Evolutionary conservation across 2,888 invertebrate genomes (phyloP), one percentile per base, ranked within the genome.

Genomic region (Lepidocyrtoides sp.): DNA sequence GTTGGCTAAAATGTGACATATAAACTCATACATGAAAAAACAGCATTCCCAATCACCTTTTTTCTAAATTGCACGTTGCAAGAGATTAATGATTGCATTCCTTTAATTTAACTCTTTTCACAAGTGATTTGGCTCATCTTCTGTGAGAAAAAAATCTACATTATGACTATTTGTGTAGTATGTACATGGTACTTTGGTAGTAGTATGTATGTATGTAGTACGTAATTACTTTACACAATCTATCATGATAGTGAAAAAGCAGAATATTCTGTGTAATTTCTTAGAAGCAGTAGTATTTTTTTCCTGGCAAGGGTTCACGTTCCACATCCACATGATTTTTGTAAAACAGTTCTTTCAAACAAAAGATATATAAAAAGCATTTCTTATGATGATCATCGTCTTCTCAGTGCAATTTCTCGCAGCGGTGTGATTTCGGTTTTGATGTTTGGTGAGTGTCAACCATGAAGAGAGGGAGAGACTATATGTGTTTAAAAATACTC

Each of bases 1-100:
- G 17, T 3, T 1, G 12, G 5, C 26, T 72, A 5, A 69, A 69
- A 17, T 41, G 10, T 17, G 17, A 72, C 41, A 72, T 17, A 69
- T 12, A 12, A 12, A 36, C 12, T 41, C 26, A 41, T 10, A 41
- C 41, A 41, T 41, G 72, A 36, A 36, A 8, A 69, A 36, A 72
- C 17, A 72, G 41, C 36, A 20, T 72, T 41, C 1, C 20, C 41
- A 36, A 20, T 72, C 20, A 20, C 72, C 26, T 60, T 60, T 48
- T 51, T 51, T 77, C 23, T 77, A 26, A 48, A 63, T 36, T 82
- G 36, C 41, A 83, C 83, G 29, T 63, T 83, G 66, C 44, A 83
- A 26, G 41, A 83, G 83, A 83, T 63, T 29, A 83, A 83, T 83
- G 83, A n/a, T 83, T 29, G 12, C 83, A 83, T 83, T 60, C 60